Evolutionary conservation across 2,888 invertebrate species (phyloP).

Genomic region (Tetramorium bicarinatum): DNA sequence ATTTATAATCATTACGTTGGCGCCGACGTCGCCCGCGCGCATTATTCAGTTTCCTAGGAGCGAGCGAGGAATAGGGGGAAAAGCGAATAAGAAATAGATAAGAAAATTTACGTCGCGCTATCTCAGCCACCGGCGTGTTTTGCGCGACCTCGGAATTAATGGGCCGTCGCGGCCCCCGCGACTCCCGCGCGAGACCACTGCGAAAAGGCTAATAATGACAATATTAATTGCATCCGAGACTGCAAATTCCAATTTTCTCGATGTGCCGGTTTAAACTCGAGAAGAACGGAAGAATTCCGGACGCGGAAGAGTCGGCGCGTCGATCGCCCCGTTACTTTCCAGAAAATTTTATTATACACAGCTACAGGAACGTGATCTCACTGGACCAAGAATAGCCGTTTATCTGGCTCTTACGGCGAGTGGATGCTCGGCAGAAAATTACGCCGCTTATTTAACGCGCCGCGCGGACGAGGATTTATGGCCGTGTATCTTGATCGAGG

Average conservation of each 20-base stretch:
- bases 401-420: neutral
- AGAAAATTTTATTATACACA: neutral
- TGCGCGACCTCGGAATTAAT: conserved; percentile 29
- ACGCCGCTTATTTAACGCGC: conserved; percentile 11
- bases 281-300: neutral
- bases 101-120: neutral
- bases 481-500: conserved; percentile 3
- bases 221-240: neutral
- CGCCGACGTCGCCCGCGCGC: neutral
- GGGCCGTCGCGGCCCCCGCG: neutral
- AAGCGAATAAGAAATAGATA: conserved; percentile 3
- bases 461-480: conserved; percentile 32
- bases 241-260: neutral
- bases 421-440: neutral
- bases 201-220: neutral
- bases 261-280: neutral
- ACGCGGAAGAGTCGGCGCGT: neutral
- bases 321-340: neutral
- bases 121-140: neutral
- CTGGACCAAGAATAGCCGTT: conserved; percentile 28
- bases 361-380: conserved; percentile 17
- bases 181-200: too few species aligned
- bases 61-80: neutral
- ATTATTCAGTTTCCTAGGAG: neutral
- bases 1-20: conserved; percentile 72